A percentile compares a stretch with the other conserved stretches of the same genome.
Conservation (phyloP, 2,888 invertebrate genomes). For the Morpho deidamia region DNA sequence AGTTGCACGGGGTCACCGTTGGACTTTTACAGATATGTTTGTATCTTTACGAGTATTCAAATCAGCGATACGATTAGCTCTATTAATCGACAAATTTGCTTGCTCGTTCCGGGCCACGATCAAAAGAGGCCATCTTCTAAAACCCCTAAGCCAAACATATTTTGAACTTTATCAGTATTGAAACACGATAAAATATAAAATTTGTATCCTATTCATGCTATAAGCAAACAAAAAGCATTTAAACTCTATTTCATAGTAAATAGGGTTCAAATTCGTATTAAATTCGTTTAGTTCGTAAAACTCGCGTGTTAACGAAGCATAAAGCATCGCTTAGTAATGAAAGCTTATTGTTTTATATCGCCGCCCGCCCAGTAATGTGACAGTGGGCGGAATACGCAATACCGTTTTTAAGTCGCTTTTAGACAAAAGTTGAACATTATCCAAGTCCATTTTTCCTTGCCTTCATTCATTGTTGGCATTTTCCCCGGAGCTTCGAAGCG, state of each 20-base stretch:
- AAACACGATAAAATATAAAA: neutral
- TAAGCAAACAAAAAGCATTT: neutral
- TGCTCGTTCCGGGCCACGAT: constrained; percentile 34
- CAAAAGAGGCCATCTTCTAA: constrained; percentile 31
- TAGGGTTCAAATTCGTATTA: constrained; percentile 16
- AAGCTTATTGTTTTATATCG: constrained; percentile 76
- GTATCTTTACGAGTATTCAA: constrained; percentile 19
- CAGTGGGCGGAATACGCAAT: constrained; percentile 53
- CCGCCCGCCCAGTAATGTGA: constrained; percentile 63
- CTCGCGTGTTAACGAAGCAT: constrained; percentile 58
- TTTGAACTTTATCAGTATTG: constrained; percentile 6
- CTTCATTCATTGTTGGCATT: neutral
- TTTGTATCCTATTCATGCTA: neutral
- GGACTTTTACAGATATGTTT: too few relatives aligned
- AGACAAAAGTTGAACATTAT: neutral
- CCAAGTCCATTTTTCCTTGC: constrained; percentile 4
- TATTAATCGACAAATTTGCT: constrained; percentile 37
- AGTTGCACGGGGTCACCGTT: too few relatives aligned
- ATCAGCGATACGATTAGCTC: constrained; percentile 25
- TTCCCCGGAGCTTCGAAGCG: neutral
- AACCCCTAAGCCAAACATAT: constrained; percentile 7
- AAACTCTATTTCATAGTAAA: neutral
- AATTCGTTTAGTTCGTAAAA: constrained; percentile 14
- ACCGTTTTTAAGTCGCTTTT: constrained; percentile 16
- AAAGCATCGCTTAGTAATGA: constrained; percentile 58